Evolutionary conservation across 2,113 vertebrate species (phyloP).

Genomic region (Cavia porcellus): DNA sequence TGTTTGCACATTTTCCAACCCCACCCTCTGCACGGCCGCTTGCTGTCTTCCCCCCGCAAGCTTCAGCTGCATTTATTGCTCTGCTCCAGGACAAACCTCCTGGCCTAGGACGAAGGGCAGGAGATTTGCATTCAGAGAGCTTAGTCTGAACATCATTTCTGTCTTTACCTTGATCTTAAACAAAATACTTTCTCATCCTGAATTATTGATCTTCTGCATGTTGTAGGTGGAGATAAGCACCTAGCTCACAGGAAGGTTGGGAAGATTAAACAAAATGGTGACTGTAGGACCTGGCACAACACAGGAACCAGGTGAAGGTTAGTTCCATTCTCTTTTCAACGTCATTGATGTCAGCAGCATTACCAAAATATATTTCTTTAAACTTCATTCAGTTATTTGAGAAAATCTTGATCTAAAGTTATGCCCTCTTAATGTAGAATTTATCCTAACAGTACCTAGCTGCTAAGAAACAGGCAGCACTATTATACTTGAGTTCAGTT

Average conservation of each 20-base stretch:
- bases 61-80: neutral
- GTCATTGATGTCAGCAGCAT: neutral
- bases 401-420: neutral
- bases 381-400: neutral
- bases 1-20: neutral
- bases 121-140: neutral
- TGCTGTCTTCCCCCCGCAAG: too few relatives aligned
- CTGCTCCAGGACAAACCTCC: neutral
- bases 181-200: neutral
- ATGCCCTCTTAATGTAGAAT: neutral
- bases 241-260: too few relatives aligned
- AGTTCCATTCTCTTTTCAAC: neutral
- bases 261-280: neutral
- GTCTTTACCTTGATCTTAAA: neutral
- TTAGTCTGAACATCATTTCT: neutral
- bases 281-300: too few relatives aligned
- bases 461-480: neutral
- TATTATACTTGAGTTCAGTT: neutral
- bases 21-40: fast-evolving
- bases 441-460: neutral
- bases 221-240: neutral
- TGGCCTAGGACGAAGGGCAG: neutral
- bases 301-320: neutral
- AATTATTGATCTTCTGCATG: neutral
- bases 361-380: neutral